A percentile compares a stretch with the other conserved stretches of the same genome.
phyloP scores from a whole-genome alignment of 2,113 vertebrate species.

The Urocitellus parryii region DNA sequence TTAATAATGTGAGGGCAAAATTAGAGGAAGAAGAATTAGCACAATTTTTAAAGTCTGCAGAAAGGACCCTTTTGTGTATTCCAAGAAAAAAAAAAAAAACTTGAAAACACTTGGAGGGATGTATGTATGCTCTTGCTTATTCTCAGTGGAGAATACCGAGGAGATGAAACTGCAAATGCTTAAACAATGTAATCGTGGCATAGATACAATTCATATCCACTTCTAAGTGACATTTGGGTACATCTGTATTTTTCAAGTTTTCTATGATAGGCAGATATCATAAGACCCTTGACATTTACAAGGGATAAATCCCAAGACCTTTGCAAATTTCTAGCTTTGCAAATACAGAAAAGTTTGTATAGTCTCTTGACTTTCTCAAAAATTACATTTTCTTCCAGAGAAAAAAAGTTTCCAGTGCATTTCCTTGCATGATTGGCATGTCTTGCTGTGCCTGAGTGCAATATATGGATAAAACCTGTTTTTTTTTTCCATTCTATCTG shows the following conservation, averaged over 20 bases:
- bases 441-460: background rate
- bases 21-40: background rate
- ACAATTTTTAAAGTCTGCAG: background rate
- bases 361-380: slow-evolving; percentile 78
- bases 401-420: slow-evolving; percentile 45
- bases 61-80: background rate
- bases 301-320: slow-evolving; percentile 80
- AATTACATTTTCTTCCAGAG: slow-evolving; percentile 65
- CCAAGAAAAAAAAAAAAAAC: background rate
- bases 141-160: background rate
- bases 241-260: slow-evolving; percentile 80
- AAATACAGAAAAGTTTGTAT: slow-evolving; percentile 74
- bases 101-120: background rate
- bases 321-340: slow-evolving; percentile 77
- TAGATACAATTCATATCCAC: slow-evolving; percentile 51
- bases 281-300: slow-evolving; percentile 83
- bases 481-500: background rate
- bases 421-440: background rate
- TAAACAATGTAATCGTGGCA: slow-evolving; percentile 33
- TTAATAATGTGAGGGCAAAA: background rate
- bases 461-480: background rate
- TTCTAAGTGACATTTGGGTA: slow-evolving; percentile 80
- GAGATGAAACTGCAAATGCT: background rate
- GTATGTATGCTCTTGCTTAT: background rate
- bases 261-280: slow-evolving; percentile 72